A percentile compares a stretch with the other conserved stretches of the same genome.
Conservation (phyloP, 2,113 vertebrate genomes). For the Dromaius novaehollandiae region DNA sequence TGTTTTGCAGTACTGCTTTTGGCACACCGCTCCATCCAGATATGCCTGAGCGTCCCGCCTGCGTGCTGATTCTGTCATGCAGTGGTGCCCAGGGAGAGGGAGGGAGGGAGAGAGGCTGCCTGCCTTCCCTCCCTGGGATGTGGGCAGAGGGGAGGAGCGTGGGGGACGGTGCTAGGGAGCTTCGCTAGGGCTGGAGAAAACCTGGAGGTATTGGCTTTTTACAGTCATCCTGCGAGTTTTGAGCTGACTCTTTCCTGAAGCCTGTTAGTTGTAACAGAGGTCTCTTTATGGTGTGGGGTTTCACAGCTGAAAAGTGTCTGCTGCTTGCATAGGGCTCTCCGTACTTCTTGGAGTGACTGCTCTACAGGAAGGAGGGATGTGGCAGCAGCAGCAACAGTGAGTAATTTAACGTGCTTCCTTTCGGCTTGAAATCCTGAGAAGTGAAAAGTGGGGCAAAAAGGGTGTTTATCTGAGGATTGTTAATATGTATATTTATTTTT, state of each 20-base stretch:
- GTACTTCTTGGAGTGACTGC: background rate
- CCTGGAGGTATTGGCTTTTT: background rate
- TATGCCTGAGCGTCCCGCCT: background rate
- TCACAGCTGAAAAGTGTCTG: background rate
- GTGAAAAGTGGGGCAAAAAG: background rate
- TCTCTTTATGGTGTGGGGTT: slow-evolving; percentile 21
- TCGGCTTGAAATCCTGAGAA: background rate
- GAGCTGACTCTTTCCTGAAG: background rate
- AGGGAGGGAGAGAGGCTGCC: background rate
- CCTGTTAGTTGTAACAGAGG: background rate
- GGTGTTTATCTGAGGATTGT: background rate
- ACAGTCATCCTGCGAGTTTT: background rate
- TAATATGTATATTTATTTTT: too few relatives aligned
- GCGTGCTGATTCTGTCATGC: accelerated
- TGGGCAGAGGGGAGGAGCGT: background rate
- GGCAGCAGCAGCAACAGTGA: background rate
- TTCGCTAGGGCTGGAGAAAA: background rate
- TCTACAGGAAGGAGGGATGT: background rate
- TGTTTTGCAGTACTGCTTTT: background rate
- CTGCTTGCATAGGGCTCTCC: background rate
- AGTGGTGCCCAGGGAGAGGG: background rate
- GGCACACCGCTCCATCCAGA: background rate
- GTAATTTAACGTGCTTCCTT: background rate
- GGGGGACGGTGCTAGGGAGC: background rate
- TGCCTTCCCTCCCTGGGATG: accelerated